Conservation (phyloP, 2,113 vertebrate species). For the Rhombomys opimus region DNA sequence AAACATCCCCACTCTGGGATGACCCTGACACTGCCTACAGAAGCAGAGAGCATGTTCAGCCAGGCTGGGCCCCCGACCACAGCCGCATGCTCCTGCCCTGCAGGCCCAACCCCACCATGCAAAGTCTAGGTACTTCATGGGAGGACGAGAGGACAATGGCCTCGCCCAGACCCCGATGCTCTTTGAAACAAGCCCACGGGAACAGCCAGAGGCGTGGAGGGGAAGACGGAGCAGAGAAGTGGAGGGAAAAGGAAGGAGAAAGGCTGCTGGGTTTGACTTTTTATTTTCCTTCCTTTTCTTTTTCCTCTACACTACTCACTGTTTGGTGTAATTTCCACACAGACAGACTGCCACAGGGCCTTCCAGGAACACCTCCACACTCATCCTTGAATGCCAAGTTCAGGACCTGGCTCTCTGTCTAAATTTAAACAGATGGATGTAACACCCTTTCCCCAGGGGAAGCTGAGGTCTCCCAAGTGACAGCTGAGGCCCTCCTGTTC, state of each 20-base stretch:
- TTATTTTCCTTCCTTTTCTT: not conserved
- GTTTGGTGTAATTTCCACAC: not conserved
- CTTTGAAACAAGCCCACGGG: not conserved
- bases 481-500: not conserved
- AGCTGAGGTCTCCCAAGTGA: not conserved
- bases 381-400: fast-evolving
- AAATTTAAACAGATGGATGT: not conserved
- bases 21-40: not conserved
- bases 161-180: not conserved
- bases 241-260: not conserved
- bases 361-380: not conserved
- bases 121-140: not conserved
- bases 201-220: not conserved
- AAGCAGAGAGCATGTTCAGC: not conserved
- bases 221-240: fast-evolving
- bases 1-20: not conserved
- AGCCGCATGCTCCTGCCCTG: not conserved
- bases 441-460: not conserved
- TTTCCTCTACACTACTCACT: not conserved
- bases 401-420: not conserved
- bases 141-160: not conserved
- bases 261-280: not conserved
- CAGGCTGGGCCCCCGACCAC: fast-evolving
- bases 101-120: not conserved
- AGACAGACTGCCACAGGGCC: fast-evolving